Conservation (phyloP, 2,888 invertebrate species). For the Drosophila planitibia region DNA sequence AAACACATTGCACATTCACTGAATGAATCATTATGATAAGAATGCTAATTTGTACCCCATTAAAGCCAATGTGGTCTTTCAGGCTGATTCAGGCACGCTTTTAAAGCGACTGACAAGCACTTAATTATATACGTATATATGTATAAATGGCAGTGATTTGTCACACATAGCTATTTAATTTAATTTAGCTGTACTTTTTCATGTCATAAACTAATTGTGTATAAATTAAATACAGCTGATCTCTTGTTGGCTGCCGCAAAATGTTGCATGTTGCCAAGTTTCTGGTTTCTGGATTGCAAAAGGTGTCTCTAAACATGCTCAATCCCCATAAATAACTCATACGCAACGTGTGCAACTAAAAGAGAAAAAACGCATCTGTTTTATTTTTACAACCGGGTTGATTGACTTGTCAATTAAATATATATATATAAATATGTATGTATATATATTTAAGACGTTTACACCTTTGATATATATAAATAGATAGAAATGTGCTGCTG, state of each 20-base stretch:
- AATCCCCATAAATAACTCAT: slow-evolving; percentile 62
- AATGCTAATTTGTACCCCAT: not conserved
- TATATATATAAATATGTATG: slow-evolving; percentile 1
- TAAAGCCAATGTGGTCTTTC: not conserved
- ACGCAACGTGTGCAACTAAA: slow-evolving; percentile 49
- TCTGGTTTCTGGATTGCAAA: not conserved
- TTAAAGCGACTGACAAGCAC: not conserved
- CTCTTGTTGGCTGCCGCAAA: not conserved
- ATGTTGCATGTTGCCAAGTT: slow-evolving; percentile 38
- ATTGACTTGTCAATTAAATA: slow-evolving; percentile 15
- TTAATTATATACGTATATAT: not conserved
- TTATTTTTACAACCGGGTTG: slow-evolving; percentile 19
- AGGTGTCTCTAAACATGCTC: not conserved
- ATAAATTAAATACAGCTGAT: not conserved
- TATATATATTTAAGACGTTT: slow-evolving; percentile 5
- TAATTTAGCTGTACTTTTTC: not conserved
- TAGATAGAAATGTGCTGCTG: not conserved
- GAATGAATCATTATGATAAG: not conserved
- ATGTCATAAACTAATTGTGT: not conserved
- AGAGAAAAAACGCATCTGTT: slow-evolving; percentile 7
- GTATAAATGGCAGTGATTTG: not conserved
- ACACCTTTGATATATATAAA: not conserved
- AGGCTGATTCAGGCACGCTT: not conserved
- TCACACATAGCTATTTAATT: not conserved
- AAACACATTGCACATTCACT: not conserved